Conservation (phyloP, 2,797 vertebrate genomes). For the Serranus cabrilla region DNA sequence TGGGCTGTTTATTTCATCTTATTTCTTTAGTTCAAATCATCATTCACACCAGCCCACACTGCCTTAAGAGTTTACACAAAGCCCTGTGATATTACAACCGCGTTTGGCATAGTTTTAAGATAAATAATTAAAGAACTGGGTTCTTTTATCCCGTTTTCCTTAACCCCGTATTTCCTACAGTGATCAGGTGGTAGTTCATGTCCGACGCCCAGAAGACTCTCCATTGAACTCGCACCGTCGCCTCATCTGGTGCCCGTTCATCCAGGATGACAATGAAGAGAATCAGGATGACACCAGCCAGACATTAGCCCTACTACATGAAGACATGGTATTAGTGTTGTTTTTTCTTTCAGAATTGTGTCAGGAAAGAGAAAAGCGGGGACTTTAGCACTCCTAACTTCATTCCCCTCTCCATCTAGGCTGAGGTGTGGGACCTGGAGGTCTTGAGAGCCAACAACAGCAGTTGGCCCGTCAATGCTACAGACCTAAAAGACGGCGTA, state of each 20-base stretch:
- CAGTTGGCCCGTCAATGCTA: slow-evolving; percentile 91
- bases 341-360: background rate
- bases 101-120: background rate
- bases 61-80: background rate
- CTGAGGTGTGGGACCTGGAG: slow-evolving; percentile 98
- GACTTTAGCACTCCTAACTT: background rate
- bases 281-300: slow-evolving; percentile 93
- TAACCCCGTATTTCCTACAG: slow-evolving; percentile 85
- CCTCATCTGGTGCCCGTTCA: slow-evolving; percentile 98
- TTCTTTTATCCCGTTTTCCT: slow-evolving; percentile 61
- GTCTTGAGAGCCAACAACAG: slow-evolving; percentile 90
- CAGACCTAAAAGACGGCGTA: slow-evolving; percentile 94
- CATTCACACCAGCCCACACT: background rate
- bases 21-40: background rate
- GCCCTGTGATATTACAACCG: background rate
- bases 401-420: slow-evolving; percentile 78
- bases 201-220: slow-evolving; percentile 90
- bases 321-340: slow-evolving; percentile 91
- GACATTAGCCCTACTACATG: slow-evolving; percentile 93
- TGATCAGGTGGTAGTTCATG: slow-evolving; percentile 94
- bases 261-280: slow-evolving; percentile 95
- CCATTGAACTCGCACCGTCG: slow-evolving; percentile 92
- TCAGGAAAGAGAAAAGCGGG: background rate
- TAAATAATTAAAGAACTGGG: background rate
- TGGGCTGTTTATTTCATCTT: background rate